These are phyloP conservation scores for Liodrosophila aerea DNA, from an alignment of 2,888 invertebrate genomes.

Conservation along the genomic window DNA sequence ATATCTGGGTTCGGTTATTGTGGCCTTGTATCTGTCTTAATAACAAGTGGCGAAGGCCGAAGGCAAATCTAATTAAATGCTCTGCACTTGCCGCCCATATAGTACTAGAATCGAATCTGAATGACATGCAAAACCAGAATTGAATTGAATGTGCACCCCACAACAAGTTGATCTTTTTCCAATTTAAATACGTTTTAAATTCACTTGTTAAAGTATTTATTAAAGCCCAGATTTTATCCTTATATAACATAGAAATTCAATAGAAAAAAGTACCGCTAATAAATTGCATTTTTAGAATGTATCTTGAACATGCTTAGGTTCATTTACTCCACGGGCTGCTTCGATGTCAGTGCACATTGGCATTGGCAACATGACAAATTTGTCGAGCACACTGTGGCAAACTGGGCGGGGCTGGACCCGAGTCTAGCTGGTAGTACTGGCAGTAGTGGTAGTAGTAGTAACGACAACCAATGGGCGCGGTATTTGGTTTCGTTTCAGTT, in stretches of 20 bases:
- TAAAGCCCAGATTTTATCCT: no score
- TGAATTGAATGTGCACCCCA: no score
- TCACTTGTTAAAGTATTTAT: no score
- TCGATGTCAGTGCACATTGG: slow-evolving; percentile 50
- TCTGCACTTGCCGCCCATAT: slow-evolving; percentile 61
- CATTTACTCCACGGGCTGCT: slow-evolving; percentile 58
- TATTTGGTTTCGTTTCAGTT: slow-evolving; percentile 65
- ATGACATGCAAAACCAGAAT: slow-evolving; percentile 11
- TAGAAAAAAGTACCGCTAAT: neutral
- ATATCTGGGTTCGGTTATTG: neutral
- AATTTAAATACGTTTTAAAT: no score
- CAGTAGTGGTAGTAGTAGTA: slow-evolving; percentile 13
- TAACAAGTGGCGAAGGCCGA: slow-evolving; percentile 1
- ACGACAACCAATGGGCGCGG: slow-evolving; percentile 58
- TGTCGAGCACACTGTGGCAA: slow-evolving; percentile 59
- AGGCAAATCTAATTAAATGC: slow-evolving; percentile 79
- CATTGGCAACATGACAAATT: slow-evolving; percentile 80
- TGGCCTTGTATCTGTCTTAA: no score
- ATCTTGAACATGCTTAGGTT: slow-evolving; percentile 42
- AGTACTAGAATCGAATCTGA: no score
- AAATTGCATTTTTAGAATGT: slow-evolving; percentile 1
- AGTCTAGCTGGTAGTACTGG: neutral
- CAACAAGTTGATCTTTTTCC: no score
- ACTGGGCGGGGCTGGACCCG: slow-evolving; percentile 31
- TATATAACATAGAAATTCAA: no score